Conservation (phyloP, 2,797 vertebrate species). For the Aratinga solstitialis region DNA sequence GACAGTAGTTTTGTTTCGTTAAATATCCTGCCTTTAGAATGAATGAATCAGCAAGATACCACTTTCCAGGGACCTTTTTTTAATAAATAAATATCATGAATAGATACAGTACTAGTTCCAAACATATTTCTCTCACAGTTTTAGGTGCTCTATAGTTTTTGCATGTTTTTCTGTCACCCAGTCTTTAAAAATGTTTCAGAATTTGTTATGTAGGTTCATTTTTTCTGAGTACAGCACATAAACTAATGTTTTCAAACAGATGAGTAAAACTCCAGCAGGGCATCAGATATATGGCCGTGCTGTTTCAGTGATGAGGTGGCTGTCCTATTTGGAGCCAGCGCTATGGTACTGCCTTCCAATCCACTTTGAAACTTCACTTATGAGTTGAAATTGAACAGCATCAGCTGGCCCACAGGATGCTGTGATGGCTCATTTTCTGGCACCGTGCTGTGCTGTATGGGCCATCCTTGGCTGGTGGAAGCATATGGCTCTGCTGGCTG, state of each 20-base stretch:
- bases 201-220: not conserved
- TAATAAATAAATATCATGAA: not conserved
- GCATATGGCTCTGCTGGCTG: not conserved
- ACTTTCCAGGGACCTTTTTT: not conserved
- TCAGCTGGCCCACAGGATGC: not conserved
- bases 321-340: not conserved
- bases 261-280: not conserved
- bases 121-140: not conserved
- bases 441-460: not conserved
- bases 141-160: not conserved
- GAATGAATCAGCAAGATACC: not conserved
- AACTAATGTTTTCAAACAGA: not conserved
- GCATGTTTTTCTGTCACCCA: not conserved
- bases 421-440: not conserved
- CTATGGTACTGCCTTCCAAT: not conserved
- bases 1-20: not conserved
- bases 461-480: not conserved
- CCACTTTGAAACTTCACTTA: not conserved
- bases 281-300: rapidly evolving
- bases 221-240: not conserved
- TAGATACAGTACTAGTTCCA: not conserved
- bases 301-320: not conserved
- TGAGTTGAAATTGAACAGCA: not conserved
- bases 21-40: not conserved
- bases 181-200: not conserved